Conservation (phyloP, 2,797 vertebrate genomes). For the Poeciliopsis paucimaculata region DNA sequence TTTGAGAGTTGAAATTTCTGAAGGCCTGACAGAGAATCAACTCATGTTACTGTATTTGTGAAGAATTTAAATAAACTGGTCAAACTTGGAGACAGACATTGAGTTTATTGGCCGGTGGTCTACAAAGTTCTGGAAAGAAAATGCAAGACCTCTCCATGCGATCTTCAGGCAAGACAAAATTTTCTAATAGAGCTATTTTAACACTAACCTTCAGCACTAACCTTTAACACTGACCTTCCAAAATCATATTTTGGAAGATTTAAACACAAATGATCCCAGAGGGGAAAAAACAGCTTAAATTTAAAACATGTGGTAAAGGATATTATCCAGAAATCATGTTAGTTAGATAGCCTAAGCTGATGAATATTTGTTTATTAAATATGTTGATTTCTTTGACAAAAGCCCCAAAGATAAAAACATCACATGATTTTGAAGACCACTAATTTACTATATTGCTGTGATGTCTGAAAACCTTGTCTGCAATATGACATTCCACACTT, state of each 20-base stretch:
- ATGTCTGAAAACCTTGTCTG: neutral
- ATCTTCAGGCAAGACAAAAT: conserved; percentile 8
- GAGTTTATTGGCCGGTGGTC: conserved; percentile 31
- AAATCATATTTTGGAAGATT: conserved; percentile 1
- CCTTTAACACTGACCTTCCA: no score
- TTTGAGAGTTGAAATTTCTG: conserved; percentile 44
- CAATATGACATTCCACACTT: conserved; percentile 1
- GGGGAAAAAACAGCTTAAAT: neutral
- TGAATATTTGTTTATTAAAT: neutral
- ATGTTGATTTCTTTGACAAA: neutral
- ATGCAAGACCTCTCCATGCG: neutral
- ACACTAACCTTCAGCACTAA: conserved; percentile 14
- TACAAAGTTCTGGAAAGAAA: conserved; percentile 10
- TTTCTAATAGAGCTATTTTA: conserved; percentile 9
- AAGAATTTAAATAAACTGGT: conserved; percentile 45
- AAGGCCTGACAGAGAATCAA: conserved; percentile 40
- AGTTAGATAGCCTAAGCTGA: neutral
- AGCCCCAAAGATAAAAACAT: neutral
- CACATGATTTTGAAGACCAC: neutral
- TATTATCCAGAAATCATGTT: conserved; percentile 15
- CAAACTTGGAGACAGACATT: conserved; percentile 28
- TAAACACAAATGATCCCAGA: neutral
- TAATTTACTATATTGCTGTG: neutral
- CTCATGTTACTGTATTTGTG: conserved; percentile 24
- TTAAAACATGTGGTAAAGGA: neutral